Evolutionary conservation across 2,797 vertebrate species (phyloP).

Genomic region (Mormyrops attenuatus): DNA sequence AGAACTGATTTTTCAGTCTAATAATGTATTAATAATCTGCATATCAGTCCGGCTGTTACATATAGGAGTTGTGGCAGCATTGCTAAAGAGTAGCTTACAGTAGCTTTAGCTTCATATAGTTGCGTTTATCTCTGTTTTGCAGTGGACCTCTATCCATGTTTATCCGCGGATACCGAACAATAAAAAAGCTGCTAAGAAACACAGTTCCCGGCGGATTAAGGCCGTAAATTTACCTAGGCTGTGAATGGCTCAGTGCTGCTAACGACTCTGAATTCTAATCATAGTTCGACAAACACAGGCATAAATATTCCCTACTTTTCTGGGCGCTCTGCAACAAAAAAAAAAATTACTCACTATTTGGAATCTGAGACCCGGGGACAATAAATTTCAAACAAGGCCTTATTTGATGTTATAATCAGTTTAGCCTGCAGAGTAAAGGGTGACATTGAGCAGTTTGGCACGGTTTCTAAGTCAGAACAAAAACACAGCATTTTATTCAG

Average conservation of each 20-base stretch:
- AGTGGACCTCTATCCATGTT: neutral
- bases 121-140: neutral
- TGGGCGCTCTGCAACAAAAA: neutral
- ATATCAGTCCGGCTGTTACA: neutral
- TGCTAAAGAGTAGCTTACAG: neutral
- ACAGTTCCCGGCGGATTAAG: constrained; percentile 10
- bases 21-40: neutral
- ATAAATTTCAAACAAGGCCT: constrained; percentile 19
- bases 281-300: constrained; percentile 11
- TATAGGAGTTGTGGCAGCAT: neutral
- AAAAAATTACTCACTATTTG: constrained; percentile 11
- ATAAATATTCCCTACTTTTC: constrained; percentile 1
- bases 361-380: constrained; percentile 8
- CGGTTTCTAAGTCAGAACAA: constrained; percentile 7
- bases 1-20: neutral
- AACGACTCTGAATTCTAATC: constrained; percentile 21
- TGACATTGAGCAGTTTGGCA: constrained; percentile 16
- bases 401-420: constrained; percentile 19
- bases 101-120: neutral
- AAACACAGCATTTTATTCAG: neutral
- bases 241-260: neutral
- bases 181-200: neutral
- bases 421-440: constrained; percentile 16
- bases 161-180: neutral
- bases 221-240: constrained; percentile 8